These are phyloP conservation scores for Willowsia nigromaculata DNA, from an alignment of 2,888 invertebrate genomes.

Conservation along the genomic window DNA sequence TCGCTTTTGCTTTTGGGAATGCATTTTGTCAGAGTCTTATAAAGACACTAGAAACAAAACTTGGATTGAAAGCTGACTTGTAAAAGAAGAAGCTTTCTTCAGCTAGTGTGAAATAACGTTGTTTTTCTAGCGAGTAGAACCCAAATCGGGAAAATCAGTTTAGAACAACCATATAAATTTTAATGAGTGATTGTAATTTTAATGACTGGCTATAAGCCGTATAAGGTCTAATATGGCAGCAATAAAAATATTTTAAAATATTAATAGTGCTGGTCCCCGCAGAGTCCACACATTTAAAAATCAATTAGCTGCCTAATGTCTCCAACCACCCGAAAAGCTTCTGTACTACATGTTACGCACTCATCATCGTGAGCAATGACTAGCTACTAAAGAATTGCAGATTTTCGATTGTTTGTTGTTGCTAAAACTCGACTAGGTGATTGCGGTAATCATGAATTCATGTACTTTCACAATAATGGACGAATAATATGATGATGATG, in stretches of 20 bases:
- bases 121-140: conserved; percentile 23
- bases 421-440: background rate
- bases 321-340: conserved; percentile 14
- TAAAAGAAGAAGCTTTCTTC: background rate
- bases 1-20: background rate
- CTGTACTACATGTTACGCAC: background rate
- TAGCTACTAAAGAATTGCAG: too few relatives aligned
- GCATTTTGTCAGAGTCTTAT: background rate
- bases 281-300: background rate
- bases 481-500: too few relatives aligned
- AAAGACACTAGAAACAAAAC: background rate
- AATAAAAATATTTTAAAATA: conserved; percentile 41
- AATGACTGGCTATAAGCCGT: conserved; percentile 28
- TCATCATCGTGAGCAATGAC: too few relatives aligned
- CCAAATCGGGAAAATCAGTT: conserved; percentile 42
- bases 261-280: background rate
- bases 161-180: conserved; percentile 38
- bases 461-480: background rate
- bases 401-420: background rate
- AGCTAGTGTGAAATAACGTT: background rate
- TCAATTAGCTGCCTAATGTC: background rate
- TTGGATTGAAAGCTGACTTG: background rate
- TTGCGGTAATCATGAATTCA: background rate
- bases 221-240: conserved; percentile 24
- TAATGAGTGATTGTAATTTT: conserved; percentile 12